Evolutionary conservation across 2,113 vertebrate genomes (phyloP).

Genomic region (Carollia perspicillata): DNA sequence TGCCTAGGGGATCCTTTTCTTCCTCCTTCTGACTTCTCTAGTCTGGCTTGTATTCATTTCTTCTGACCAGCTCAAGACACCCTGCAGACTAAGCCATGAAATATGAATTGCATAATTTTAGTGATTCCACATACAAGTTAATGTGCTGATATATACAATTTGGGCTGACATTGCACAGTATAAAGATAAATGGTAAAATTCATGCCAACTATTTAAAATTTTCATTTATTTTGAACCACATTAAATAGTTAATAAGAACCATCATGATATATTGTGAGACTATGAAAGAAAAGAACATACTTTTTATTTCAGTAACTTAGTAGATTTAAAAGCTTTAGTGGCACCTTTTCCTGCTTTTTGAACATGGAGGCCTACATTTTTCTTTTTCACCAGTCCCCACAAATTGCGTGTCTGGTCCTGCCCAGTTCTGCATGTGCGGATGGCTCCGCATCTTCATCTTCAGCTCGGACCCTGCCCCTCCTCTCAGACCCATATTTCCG

Average conservation of each 20-base stretch:
- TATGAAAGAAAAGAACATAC: not conserved
- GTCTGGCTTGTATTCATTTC: not conserved
- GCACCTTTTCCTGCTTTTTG: not conserved
- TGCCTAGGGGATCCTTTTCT: not conserved
- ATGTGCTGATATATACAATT: not conserved
- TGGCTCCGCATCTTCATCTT: not conserved
- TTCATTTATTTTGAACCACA: not conserved
- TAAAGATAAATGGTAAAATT: conserved; percentile 11
- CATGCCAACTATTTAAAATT: not conserved
- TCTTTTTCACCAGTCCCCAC: not conserved
- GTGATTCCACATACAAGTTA: not conserved
- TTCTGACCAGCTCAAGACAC: not conserved
- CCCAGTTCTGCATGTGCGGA: not conserved
- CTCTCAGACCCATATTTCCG: not conserved
- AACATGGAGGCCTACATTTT: not conserved
- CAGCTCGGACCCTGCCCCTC: not conserved
- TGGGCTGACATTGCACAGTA: not conserved
- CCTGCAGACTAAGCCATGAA: not conserved
- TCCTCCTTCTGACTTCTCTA: not conserved
- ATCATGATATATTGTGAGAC: not conserved
- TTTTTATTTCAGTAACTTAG: not conserved
- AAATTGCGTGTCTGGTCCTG: not conserved
- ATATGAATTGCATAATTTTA: not conserved
- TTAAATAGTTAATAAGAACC: not conserved
- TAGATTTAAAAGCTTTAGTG: not conserved